These are phyloP conservation scores for Ciconia maguari DNA, from an alignment of 2,113 vertebrate genomes.

Conservation along the genomic window DNA sequence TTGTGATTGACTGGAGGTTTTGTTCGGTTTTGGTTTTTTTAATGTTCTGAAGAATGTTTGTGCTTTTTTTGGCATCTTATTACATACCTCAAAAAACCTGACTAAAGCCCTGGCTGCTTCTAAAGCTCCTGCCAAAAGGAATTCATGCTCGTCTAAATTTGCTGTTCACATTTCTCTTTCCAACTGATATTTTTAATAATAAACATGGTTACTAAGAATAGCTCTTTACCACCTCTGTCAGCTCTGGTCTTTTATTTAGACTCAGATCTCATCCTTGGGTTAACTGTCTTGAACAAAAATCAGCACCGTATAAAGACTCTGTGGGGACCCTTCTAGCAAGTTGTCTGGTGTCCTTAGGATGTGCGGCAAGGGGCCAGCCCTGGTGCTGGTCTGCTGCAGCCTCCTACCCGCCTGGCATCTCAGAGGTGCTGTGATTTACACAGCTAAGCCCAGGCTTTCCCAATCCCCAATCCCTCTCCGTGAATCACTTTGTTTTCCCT, in stretches of 20 bases:
- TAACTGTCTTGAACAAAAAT: not conserved
- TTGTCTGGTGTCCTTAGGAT: not conserved
- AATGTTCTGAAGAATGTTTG: slow-evolving; percentile 45
- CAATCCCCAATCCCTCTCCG: not conserved
- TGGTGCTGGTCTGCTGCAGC: not conserved
- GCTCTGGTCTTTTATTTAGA: not conserved
- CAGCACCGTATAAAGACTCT: not conserved
- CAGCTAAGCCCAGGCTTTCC: not conserved
- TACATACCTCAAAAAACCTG: slow-evolving; percentile 52
- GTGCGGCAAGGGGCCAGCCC: not conserved
- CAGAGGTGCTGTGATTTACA: not conserved
- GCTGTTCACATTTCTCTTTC: not conserved
- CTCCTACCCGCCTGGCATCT: not conserved
- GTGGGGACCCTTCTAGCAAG: not conserved
- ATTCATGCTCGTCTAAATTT: slow-evolving; percentile 32
- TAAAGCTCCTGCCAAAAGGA: slow-evolving; percentile 47
- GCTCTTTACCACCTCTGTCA: slow-evolving; percentile 8
- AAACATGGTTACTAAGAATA: slow-evolving; percentile 48
- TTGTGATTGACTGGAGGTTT: slow-evolving; percentile 54
- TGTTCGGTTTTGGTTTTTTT: not conserved
- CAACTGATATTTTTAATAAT: slow-evolving; percentile 49
- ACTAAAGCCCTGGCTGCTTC: slow-evolving; percentile 17
- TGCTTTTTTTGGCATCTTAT: slow-evolving; percentile 53
- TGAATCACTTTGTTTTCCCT: not conserved
- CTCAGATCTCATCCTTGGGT: not conserved